Conservation (phyloP, 2,113 vertebrate species). For the Phalacrocorax carbo region DNA sequence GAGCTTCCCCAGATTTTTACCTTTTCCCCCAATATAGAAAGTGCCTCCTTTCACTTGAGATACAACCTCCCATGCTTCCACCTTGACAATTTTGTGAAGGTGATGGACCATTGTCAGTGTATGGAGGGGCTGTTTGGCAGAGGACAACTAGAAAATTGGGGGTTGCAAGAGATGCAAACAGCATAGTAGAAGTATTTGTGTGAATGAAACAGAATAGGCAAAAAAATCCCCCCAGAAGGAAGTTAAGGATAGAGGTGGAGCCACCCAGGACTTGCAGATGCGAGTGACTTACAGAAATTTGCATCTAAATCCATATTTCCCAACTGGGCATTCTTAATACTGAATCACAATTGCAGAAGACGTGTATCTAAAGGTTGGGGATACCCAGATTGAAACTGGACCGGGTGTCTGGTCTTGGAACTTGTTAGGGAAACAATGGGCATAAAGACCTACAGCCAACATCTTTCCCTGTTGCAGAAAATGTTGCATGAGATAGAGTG, state of each 20-base stretch:
- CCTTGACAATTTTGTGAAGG: background rate
- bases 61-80: background rate
- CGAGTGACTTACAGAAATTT: background rate
- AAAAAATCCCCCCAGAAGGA: background rate
- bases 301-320: background rate
- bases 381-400: background rate
- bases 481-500: background rate
- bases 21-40: background rate
- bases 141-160: background rate
- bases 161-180: background rate
- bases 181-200: rapidly evolving
- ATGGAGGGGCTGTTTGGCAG: background rate
- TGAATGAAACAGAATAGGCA: background rate
- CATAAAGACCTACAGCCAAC: background rate
- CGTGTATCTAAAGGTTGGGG: rapidly evolving
- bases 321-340: background rate
- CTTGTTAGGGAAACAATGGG: background rate
- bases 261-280: background rate
- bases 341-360: background rate
- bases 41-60: background rate
- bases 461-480: background rate
- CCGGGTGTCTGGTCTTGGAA: background rate
- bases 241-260: background rate
- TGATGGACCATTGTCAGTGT: background rate
- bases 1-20: background rate